These are phyloP conservation scores for Falco berigora DNA, from an alignment of 2,797 vertebrate genomes.

Conservation along the genomic window DNA sequence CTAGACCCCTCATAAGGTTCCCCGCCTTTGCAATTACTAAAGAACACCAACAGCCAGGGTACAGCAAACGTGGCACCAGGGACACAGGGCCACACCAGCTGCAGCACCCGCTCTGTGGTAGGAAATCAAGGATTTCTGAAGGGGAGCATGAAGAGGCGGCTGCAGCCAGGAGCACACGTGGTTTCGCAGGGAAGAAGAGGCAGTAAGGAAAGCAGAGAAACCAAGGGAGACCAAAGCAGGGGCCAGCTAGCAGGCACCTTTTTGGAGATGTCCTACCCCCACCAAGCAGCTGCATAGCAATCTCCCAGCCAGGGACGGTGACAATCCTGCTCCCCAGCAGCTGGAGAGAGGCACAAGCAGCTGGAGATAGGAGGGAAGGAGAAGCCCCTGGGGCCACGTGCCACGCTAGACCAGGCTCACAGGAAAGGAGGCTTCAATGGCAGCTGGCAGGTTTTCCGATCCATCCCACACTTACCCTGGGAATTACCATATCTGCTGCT, in stretches of 20 bases:
- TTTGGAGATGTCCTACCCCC: neutral
- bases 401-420: neutral
- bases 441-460: neutral
- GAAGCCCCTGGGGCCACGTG: accelerated
- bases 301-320: neutral
- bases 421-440: neutral
- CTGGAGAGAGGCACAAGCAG: neutral
- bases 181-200: neutral
- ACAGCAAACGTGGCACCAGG: neutral
- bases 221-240: accelerated
- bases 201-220: neutral
- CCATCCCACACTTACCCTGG: neutral
- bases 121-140: neutral
- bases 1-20: neutral
- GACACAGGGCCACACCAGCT: accelerated
- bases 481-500: neutral
- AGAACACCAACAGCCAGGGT: neutral
- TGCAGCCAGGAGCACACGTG: neutral
- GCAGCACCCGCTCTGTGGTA: neutral
- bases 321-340: neutral
- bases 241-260: neutral
- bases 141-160: neutral
- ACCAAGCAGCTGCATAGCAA: neutral
- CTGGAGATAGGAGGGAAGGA: neutral
- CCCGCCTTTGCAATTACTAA: neutral